These are phyloP conservation scores for Laticauda colubrina DNA, from an alignment of 2,113 vertebrate genomes.

Conservation along the genomic window DNA sequence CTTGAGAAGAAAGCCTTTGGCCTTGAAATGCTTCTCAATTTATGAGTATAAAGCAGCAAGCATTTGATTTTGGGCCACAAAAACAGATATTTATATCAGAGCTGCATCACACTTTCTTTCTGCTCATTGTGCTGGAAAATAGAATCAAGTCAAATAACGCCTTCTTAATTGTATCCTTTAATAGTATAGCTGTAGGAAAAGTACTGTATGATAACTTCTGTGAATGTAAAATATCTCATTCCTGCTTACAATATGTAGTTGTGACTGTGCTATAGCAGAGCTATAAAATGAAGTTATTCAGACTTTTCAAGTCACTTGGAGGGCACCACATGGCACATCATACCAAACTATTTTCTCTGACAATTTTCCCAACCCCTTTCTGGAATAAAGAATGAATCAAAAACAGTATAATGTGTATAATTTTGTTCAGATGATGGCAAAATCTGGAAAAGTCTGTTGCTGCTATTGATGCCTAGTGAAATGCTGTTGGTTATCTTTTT, in stretches of 20 bases:
- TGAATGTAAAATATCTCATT: slow-evolving; percentile 76
- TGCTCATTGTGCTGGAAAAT: slow-evolving; percentile 70
- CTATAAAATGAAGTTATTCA: slow-evolving; percentile 76
- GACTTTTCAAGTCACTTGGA: slow-evolving; percentile 73
- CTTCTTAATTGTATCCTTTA: slow-evolving; percentile 76
- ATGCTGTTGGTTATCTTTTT: slow-evolving; percentile 77
- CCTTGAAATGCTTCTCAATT: slow-evolving; percentile 68
- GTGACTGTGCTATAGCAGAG: slow-evolving; percentile 76
- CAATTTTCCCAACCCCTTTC: slow-evolving; percentile 39
- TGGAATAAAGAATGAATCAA: slow-evolving; percentile 62
- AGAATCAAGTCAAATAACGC: slow-evolving; percentile 77
- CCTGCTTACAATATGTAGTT: slow-evolving; percentile 75
- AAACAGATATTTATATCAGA: slow-evolving; percentile 61
- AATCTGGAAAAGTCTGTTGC: slow-evolving; percentile 75
- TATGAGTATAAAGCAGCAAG: slow-evolving; percentile 60
- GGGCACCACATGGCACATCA: slow-evolving; percentile 72
- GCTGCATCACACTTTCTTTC: slow-evolving; percentile 60
- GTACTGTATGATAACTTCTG: slow-evolving; percentile 75
- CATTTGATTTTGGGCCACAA: slow-evolving; percentile 57
- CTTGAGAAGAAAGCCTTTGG: slow-evolving; percentile 37
- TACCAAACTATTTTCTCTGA: slow-evolving; percentile 68
- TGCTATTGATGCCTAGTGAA: slow-evolving; percentile 76
- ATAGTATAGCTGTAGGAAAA: slow-evolving; percentile 75
- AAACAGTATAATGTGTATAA: slow-evolving; percentile 71
- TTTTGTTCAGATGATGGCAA: slow-evolving; percentile 76